These are phyloP conservation scores for Crocallis elinguaria DNA, from an alignment of 2,888 invertebrate species.

Conservation along the genomic window DNA sequence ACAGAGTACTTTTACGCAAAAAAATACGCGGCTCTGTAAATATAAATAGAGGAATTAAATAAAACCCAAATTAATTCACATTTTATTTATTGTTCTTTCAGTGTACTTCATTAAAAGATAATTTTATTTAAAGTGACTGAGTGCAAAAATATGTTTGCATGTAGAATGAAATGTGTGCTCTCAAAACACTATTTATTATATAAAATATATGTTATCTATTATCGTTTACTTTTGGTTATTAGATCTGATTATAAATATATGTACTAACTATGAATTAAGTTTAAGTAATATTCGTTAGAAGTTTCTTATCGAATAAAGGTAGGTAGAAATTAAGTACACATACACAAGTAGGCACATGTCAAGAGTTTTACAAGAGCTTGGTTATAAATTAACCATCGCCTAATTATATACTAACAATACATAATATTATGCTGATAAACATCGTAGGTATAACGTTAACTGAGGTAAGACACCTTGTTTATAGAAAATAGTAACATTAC, in stretches of 20 bases:
- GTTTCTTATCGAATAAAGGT: constrained; percentile 15
- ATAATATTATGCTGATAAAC: too few species aligned
- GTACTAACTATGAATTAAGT: constrained; percentile 5
- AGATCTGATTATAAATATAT: constrained; percentile 11
- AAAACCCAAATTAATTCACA: constrained; percentile 57
- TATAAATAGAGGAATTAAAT: constrained; percentile 39
- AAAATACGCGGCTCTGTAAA: neutral
- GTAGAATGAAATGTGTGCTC: constrained; percentile 75
- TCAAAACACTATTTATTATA: constrained; percentile 62
- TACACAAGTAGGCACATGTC: constrained; percentile 25
- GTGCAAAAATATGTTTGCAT: constrained; percentile 76
- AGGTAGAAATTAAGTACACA: constrained; percentile 20
- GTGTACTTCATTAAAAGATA: constrained; percentile 73
- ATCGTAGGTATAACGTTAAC: too few species aligned
- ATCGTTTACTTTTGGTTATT: constrained; percentile 9
- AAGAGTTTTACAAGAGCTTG: constrained; percentile 17
- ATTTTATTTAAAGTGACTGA: constrained; percentile 78
- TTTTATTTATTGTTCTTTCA: constrained; percentile 76
- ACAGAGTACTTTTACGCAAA: too few species aligned
- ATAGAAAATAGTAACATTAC: too few species aligned
- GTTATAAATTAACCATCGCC: neutral
- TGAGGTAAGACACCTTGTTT: too few species aligned
- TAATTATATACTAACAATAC: too few species aligned
- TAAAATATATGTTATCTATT: constrained; percentile 25
- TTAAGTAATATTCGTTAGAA: constrained; percentile 16